phyloP scores from a whole-genome alignment of 2,888 invertebrate genomes.

The Lasioglossum malachurum region DNA sequence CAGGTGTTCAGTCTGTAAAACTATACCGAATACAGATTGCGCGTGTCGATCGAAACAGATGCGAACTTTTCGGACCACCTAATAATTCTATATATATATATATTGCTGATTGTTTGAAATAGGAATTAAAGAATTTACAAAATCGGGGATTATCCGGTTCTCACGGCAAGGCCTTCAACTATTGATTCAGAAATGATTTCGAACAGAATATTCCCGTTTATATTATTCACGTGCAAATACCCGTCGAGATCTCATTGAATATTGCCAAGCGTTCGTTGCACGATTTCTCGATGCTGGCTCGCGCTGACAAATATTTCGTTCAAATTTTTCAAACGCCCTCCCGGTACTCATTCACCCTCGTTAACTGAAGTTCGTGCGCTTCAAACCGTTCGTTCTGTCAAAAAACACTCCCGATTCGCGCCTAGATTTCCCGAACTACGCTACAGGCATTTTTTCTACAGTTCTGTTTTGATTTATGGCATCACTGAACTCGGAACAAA shows the following conservation, averaged over 20 bases:
- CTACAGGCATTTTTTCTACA: neutral
- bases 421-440: neutral
- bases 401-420: neutral
- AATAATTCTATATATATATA: too few relatives aligned
- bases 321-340: neutral
- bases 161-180: neutral
- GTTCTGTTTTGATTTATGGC: neutral
- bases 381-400: neutral
- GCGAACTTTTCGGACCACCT: too few relatives aligned
- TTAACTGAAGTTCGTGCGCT: neutral
- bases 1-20: too few relatives aligned
- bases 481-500: neutral
- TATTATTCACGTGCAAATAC: neutral
- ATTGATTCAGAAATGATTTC: neutral
- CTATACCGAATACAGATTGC: too few relatives aligned
- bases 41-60: too few relatives aligned
- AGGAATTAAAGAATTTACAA: neutral
- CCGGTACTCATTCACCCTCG: neutral
- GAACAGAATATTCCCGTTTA: neutral
- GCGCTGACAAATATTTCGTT: neutral
- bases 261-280: neutral
- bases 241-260: neutral
- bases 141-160: neutral
- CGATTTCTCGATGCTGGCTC: neutral
- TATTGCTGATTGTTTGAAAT: neutral